phyloP scores from a whole-genome alignment of 2,113 vertebrate species.

The Plestiodon gilberti region DNA sequence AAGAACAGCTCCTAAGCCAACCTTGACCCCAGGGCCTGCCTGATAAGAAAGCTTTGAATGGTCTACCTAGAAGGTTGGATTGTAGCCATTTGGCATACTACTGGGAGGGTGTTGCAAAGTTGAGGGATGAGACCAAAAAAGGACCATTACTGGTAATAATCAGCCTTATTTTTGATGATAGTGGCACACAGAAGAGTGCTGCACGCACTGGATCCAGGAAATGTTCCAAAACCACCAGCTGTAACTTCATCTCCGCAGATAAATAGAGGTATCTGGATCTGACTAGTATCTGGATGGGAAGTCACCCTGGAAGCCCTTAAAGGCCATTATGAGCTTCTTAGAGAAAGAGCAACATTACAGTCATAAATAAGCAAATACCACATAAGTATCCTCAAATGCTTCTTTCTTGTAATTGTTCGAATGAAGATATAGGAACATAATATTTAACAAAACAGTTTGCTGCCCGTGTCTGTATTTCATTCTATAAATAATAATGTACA shows the following conservation, averaged over 20 bases:
- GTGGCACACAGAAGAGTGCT: background rate
- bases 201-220: background rate
- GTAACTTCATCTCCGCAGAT: background rate
- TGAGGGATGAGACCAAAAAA: too few species aligned
- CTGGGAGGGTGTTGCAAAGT: too few species aligned
- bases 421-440: background rate
- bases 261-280: background rate
- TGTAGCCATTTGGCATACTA: too few species aligned
- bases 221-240: background rate
- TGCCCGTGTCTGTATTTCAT: background rate
- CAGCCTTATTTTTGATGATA: too few species aligned
- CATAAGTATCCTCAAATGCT: background rate
- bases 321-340: background rate
- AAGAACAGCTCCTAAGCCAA: too few species aligned
- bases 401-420: background rate
- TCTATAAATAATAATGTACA: constrained; percentile 4
- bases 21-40: too few species aligned
- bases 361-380: background rate
- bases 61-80: too few species aligned
- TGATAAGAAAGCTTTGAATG: too few species aligned
- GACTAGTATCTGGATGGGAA: background rate
- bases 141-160: too few species aligned
- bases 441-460: constrained; percentile 49
- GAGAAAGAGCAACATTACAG: background rate
- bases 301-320: background rate